A percentile compares a stretch with the other conserved stretches of the same genome.
Evolutionary conservation across 2,797 vertebrate genomes (phyloP).

Genomic region (Staurois parvus): DNA sequence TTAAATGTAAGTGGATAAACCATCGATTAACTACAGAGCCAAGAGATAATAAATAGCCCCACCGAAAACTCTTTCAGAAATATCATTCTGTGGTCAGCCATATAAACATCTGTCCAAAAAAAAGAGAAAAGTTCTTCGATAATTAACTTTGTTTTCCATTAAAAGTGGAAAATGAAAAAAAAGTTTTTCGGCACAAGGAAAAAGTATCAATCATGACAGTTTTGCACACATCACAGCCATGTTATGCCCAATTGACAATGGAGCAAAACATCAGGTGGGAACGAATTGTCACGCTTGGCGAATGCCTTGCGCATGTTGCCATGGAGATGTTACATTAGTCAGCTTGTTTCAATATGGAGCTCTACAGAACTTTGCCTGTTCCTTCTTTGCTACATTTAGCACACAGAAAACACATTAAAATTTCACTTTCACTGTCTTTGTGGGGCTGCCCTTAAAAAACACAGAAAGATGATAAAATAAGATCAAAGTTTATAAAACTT

Average conservation of each 20-base stretch:
- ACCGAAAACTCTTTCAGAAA: too few relatives aligned
- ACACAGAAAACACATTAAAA: slow-evolving; percentile 38
- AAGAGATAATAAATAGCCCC: too few relatives aligned
- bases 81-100: too few relatives aligned
- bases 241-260: slow-evolving; percentile 34
- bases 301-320: slow-evolving; percentile 25
- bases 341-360: slow-evolving; percentile 25
- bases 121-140: not conserved
- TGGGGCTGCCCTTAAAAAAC: slow-evolving; percentile 1
- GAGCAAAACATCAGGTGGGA: slow-evolving; percentile 53
- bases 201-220: slow-evolving; percentile 32
- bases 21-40: too few relatives aligned
- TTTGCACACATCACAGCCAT: slow-evolving; percentile 19
- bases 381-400: slow-evolving; percentile 56
- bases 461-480: not conserved
- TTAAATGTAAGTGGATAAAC: too few relatives aligned
- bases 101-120: too few relatives aligned
- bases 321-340: slow-evolving; percentile 48
- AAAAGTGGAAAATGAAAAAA: not conserved
- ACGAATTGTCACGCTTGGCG: slow-evolving; percentile 5
- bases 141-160: slow-evolving; percentile 1
- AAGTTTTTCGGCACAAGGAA: slow-evolving; percentile 9
- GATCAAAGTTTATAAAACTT: not conserved
- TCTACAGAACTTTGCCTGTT: slow-evolving; percentile 18
- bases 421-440: not conserved